Conservation (phyloP, 2,888 invertebrate genomes). For the Teleiodes luculella region DNA sequence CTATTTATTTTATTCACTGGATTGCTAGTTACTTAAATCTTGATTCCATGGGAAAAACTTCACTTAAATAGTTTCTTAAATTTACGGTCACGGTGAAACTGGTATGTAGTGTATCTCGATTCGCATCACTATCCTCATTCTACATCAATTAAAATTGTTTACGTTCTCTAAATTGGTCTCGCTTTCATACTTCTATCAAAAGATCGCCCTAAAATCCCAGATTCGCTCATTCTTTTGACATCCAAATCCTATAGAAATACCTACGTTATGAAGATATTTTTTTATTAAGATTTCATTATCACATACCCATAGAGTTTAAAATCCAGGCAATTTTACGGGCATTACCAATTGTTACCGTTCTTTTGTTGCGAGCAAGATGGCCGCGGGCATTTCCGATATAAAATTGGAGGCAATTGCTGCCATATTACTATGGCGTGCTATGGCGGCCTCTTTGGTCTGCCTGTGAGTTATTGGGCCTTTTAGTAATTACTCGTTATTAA, state of each 20-base stretch:
- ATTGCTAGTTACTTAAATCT: background rate
- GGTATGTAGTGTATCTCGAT: background rate
- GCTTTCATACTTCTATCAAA: slow-evolving; percentile 33
- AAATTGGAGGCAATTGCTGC: slow-evolving; percentile 40
- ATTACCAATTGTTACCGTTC: slow-evolving; percentile 27
- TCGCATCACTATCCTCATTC: slow-evolving; percentile 6
- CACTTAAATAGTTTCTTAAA: background rate
- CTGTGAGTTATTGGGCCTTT: slow-evolving; percentile 30
- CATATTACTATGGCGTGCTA: background rate
- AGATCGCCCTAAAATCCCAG: slow-evolving; percentile 21
- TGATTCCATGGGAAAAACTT: background rate
- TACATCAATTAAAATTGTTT: slow-evolving; percentile 20
- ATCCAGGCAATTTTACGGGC: slow-evolving; percentile 26
- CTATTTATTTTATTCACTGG: background rate
- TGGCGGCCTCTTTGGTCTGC: slow-evolving; percentile 25
- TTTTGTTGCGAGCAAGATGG: slow-evolving; percentile 26
- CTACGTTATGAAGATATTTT: too few species aligned
- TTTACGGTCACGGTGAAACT: background rate
- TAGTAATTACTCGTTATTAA: slow-evolving; percentile 43
- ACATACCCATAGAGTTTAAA: slow-evolving; percentile 22
- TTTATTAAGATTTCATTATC: slow-evolving; percentile 23
- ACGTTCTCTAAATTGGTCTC: slow-evolving; percentile 21
- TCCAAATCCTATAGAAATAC: slow-evolving; percentile 10
- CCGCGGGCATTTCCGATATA: slow-evolving; percentile 30
- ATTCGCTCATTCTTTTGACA: too few species aligned